phyloP scores from a whole-genome alignment of 2,113 vertebrate genomes.

The Orycteropus afer region DNA sequence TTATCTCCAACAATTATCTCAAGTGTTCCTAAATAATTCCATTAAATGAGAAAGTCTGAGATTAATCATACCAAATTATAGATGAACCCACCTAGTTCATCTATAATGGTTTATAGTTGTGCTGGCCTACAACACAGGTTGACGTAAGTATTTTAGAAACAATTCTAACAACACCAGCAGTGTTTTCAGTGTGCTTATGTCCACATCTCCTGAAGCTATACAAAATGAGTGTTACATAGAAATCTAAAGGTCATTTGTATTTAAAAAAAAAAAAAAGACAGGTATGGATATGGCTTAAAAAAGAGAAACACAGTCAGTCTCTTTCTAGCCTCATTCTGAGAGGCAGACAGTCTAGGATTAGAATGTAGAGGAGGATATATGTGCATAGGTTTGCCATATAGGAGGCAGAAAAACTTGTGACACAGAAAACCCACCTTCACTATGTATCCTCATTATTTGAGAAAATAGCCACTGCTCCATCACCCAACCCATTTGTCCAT shows the following conservation, averaged over 20 bases:
- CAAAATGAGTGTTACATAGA: background rate
- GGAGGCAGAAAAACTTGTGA: background rate
- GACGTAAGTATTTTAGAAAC: background rate
- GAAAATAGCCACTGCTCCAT: background rate
- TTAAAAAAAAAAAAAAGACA: background rate
- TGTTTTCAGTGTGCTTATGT: background rate
- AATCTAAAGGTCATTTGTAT: background rate
- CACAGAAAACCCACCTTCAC: background rate
- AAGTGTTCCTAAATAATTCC: conserved; percentile 1
- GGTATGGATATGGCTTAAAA: background rate
- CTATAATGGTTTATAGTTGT: too few relatives aligned
- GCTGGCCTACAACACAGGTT: background rate
- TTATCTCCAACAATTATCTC: background rate
- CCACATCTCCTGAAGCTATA: background rate
- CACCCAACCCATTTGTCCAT: background rate
- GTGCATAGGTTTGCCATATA: background rate
- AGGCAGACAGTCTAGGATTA: background rate
- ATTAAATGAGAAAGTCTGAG: background rate
- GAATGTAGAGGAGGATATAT: rapidly evolving
- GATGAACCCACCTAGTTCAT: background rate
- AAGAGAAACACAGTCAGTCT: background rate
- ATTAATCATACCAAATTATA: background rate
- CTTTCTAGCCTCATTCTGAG: background rate
- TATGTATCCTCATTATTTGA: background rate
- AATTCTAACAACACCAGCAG: background rate